Percentiles rank a stretch among this genome's conserved stretches.
These are phyloP conservation scores for Meriones unguiculatus DNA, from an alignment of 2,113 vertebrate genomes.

Conservation along the genomic window DNA sequence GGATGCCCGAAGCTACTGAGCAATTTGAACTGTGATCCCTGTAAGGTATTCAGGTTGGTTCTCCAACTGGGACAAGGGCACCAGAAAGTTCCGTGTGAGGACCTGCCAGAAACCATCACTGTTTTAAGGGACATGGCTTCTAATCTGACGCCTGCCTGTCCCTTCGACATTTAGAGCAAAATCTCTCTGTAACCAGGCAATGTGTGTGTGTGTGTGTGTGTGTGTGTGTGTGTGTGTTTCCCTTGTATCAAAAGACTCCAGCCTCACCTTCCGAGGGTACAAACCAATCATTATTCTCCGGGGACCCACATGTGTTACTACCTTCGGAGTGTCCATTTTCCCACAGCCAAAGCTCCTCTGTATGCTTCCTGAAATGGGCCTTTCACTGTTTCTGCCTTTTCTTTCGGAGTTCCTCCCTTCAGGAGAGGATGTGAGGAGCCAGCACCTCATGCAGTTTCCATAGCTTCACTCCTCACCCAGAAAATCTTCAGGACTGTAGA, in stretches of 20 bases:
- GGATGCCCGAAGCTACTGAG: not conserved
- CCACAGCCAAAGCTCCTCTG: constrained; percentile 74
- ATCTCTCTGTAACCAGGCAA: constrained; percentile 73
- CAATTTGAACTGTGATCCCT: not conserved
- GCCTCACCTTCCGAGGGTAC: constrained; percentile 70
- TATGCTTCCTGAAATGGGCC: constrained; percentile 76
- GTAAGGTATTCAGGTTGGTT: not conserved
- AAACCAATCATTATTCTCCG: constrained; percentile 74
- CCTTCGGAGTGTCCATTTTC: constrained; percentile 76
- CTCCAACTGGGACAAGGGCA: not conserved
- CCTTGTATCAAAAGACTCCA: constrained; percentile 62
- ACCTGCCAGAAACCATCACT: too few relatives aligned
- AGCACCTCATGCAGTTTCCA: constrained; percentile 79
- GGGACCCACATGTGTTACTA: constrained; percentile 60
- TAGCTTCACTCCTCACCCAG: constrained; percentile 81
- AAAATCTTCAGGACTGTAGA: constrained; percentile 72
- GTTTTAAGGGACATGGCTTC: constrained; percentile 40
- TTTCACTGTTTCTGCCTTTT: constrained; percentile 65
- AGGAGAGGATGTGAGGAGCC: constrained; percentile 74
- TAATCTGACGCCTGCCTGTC: constrained; percentile 62
- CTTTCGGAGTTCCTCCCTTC: constrained; percentile 69
- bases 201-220: too few relatives aligned
- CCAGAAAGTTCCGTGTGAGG: not conserved
- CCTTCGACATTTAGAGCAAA: constrained; percentile 64
- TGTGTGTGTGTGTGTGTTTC: too few relatives aligned